Base-by-base conservation (phyloP, 1,140 invertebrate species). In the Cheumatopsyche charites region DNA sequence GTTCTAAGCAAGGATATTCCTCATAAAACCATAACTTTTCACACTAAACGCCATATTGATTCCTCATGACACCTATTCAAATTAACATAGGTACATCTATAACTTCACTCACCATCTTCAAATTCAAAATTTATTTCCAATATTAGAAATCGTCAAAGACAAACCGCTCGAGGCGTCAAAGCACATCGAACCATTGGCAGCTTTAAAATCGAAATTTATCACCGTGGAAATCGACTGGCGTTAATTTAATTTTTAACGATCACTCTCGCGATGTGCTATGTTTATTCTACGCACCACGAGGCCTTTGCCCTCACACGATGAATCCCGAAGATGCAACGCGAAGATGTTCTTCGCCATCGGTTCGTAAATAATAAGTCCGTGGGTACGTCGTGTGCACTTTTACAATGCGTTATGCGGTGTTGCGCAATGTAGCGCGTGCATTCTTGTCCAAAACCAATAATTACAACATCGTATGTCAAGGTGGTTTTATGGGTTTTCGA, bases 171-270 rank as follows among this genome's bases (percentile, higher is more conserved):
- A 36, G 9, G 3, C 29, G 29, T 36, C 29, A 36, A 36, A 36
- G 3, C 29, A n/a, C n/a, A n/a, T 36, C 29, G 3, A 3, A 36
- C 29, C 9, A 36, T 36, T 36, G 3, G 3, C 29, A 36, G 9
- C 29, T 9, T 36, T 36, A 9, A 36, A 36, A 19, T 52, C n/a
- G 9, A 1, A 17, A 52, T 52, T 52, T 52, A 52, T 17, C n/a
- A 7, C 47, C 4, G 1, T 6, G n/a, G 1, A 17, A 52, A 17
- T 5, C 4, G 47, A 52, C 43, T 2, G 43, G 43, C 17, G 17
- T n/a, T 52, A 52, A 52, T 17, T 52, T 52, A 52, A 17, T 17
- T 52, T 52, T 52, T 52, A 52, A 52, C 47, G 47, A 52, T 52
- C n/a, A 52, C 47, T 11, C 45, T 17, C 47, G 15, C 3, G 29